A percentile compares a stretch with the other conserved stretches of the same genome.
phyloP scores from a whole-genome alignment of 2,888 invertebrate species.

The Volucella inanis region DNA sequence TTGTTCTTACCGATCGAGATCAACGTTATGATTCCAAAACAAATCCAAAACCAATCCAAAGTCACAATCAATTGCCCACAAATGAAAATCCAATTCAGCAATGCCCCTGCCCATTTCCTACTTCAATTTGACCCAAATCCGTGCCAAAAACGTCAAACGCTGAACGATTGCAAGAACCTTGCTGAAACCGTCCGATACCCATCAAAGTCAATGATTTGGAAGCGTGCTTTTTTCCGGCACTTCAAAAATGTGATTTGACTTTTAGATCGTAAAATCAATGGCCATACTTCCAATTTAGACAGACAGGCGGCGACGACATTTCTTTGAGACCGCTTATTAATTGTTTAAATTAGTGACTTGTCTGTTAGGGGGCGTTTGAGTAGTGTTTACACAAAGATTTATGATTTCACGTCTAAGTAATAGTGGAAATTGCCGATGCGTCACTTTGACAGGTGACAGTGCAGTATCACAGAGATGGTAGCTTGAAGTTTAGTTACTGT shows the following conservation, averaged over 20 bases:
- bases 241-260: conserved; percentile 24
- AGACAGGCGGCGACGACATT: not conserved
- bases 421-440: not conserved
- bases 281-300: conserved; percentile 32
- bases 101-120: not conserved
- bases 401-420: not conserved
- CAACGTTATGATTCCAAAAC: conserved; percentile 11
- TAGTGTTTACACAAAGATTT: not conserved
- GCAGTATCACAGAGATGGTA: not conserved
- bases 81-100: conserved; percentile 24
- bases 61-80: conserved; percentile 15
- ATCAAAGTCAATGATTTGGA: conserved; percentile 30
- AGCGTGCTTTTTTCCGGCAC: conserved; percentile 25
- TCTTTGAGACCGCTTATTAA: conserved; percentile 19
- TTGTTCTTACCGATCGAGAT: not conserved
- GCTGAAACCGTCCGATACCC: conserved; percentile 31
- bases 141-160: conserved; percentile 5
- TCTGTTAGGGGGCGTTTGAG: not conserved
- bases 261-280: conserved; percentile 44
- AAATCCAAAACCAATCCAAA: conserved; percentile 26
- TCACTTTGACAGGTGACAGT: not conserved
- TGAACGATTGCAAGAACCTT: conserved; percentile 18
- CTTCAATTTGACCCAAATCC: conserved; percentile 28
- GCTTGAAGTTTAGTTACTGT: not conserved
- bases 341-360: conserved; percentile 2